A percentile compares a stretch with the other conserved stretches of the same genome.
These are phyloP conservation scores for Drosophila gaucha DNA, from an alignment of 2,888 invertebrate genomes.

Conservation along the genomic window DNA sequence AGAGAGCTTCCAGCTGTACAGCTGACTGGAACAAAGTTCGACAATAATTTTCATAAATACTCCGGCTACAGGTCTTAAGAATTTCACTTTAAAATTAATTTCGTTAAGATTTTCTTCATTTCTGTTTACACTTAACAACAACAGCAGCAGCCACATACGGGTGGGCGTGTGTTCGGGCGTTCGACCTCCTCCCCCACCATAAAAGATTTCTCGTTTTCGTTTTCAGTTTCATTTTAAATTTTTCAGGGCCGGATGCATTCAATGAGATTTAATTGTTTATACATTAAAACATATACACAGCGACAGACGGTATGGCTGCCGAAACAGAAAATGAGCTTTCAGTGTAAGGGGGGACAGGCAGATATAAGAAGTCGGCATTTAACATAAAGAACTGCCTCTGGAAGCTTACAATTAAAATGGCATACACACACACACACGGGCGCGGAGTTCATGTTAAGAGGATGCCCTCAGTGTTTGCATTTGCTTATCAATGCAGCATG, in stretches of 20 bases:
- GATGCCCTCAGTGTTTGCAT: slow-evolving; percentile 11
- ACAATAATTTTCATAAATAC: slow-evolving; percentile 74
- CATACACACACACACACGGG: slow-evolving; percentile 11
- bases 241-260: slow-evolving; percentile 66
- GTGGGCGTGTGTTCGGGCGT: slow-evolving; percentile 27
- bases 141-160: slow-evolving; percentile 44
- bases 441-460: background rate
- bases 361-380: slow-evolving; percentile 1
- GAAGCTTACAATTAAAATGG: slow-evolving; percentile 16
- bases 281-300: slow-evolving; percentile 26
- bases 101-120: slow-evolving; percentile 45
- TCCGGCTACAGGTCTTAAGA: slow-evolving; percentile 52
- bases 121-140: slow-evolving; percentile 63
- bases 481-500: slow-evolving; percentile 54
- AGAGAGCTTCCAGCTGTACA: slow-evolving; percentile 37
- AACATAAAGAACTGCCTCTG: background rate
- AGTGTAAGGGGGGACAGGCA: background rate
- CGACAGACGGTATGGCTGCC: slow-evolving; percentile 35
- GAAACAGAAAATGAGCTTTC: slow-evolving; percentile 18
- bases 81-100: slow-evolving; percentile 61
- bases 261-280: slow-evolving; percentile 63
- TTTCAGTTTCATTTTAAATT: slow-evolving; percentile 27
- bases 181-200: background rate
- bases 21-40: slow-evolving; percentile 38
- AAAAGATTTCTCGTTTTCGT: slow-evolving; percentile 21